phyloP scores from a whole-genome alignment of 2,888 invertebrate genomes.

The Mythimna lalbum region DNA sequence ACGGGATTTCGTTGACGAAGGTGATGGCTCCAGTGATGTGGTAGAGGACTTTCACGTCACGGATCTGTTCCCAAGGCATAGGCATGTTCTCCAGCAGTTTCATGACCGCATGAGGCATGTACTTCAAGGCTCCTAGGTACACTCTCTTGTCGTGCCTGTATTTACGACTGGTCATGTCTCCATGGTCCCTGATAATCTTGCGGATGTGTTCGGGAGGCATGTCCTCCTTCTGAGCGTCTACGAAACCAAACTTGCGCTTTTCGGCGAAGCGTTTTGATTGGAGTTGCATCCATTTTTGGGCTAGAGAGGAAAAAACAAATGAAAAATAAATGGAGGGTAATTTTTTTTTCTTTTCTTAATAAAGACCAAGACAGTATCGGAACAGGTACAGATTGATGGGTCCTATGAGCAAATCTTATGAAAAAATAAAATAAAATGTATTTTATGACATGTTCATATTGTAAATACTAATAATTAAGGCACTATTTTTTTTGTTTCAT shows the following conservation, averaged over 20 bases:
- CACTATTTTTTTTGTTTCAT: too few relatives aligned
- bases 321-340: background rate
- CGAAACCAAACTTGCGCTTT: constrained; percentile 99
- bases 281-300: constrained; percentile 99
- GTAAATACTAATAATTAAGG: too few relatives aligned
- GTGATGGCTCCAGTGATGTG: constrained; percentile 99
- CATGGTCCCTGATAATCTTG: constrained; percentile 99
- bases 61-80: constrained; percentile 99
- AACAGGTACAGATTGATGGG: too few relatives aligned
- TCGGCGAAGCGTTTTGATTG: constrained; percentile 99
- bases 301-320: constrained; percentile 78
- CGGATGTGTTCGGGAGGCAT: constrained; percentile 99
- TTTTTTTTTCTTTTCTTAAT: too few relatives aligned
- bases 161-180: constrained; percentile 99
- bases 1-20: constrained; percentile 99
- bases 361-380: too few relatives aligned
- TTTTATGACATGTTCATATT: too few relatives aligned
- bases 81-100: constrained; percentile 99
- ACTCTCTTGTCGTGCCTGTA: constrained; percentile 99
- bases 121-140: constrained; percentile 99
- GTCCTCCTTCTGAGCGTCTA: constrained; percentile 99
- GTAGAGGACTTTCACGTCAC: constrained; percentile 99
- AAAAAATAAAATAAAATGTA: too few relatives aligned
- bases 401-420: too few relatives aligned
- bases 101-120: constrained; percentile 99